Base-by-base conservation (phyloP, 2,888 invertebrate genomes). In the Lymantria dispar region DNA sequence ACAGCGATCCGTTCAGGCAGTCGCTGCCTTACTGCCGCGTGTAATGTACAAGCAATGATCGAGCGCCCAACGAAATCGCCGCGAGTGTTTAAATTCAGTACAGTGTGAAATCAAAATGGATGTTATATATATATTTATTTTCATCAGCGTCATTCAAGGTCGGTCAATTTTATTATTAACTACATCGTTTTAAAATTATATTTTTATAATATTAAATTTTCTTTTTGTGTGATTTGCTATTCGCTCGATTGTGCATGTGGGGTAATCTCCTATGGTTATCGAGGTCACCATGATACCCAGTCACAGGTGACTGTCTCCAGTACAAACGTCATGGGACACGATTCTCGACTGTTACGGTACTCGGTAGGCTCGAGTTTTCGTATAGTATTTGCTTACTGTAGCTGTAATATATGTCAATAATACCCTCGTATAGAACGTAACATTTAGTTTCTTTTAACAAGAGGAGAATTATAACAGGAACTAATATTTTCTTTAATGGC, bases 61-160 rank as follows among this genome's bases (percentile, higher is more conserved):
- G 68, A 68, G 67, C 65, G 66, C 56, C 54, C 59, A 54, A 63
- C 62, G 60, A 71, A 68, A 65, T 55, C 74, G 74, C 57, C 85
- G 87, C 85, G 87, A 80, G 87, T 87, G 87, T 74, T 70, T 70
- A 70, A 62, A 60, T 66, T 62, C 54, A 64, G 60, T 69, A 62
- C 56, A 74, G 74, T 79, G 82, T 76, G 74, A 77, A 74, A 69
- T 74, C 68, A 82, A 61, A 66, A 88, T 88, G 87, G 86, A 85
- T 86, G 77, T 84, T 74, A 54, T 81, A 60, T 74, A 74, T 65
- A 67, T 79, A 50, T 74, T 72, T 76, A 65, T 74, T 56, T 59
- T 77, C 54, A 47, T 83, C 61, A 52, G 71, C 60, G 55, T 85
- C 39, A 47, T 80, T 31, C 78, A 78, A 83, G 87, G 87, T 87